These are phyloP conservation scores for Leucosticte australis DNA, from an alignment of 2,113 vertebrate genomes.

Conservation along the genomic window DNA sequence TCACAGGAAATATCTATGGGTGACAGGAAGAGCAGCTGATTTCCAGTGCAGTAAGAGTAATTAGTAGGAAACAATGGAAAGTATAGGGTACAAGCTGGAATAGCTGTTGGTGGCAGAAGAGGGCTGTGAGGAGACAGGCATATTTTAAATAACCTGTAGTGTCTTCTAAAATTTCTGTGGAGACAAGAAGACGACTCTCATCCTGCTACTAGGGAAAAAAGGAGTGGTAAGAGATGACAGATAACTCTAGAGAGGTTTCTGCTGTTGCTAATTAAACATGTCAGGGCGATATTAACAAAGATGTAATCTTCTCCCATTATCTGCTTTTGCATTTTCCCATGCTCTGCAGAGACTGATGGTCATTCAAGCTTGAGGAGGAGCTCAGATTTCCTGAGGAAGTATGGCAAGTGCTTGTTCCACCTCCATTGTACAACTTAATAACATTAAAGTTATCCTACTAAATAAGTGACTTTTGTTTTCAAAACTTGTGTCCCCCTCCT, in stretches of 20 bases:
- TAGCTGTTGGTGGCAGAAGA: neutral
- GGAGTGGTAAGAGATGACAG: neutral
- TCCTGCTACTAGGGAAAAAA: neutral
- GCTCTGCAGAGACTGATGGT: neutral
- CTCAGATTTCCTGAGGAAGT: neutral
- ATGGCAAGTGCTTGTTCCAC: neutral
- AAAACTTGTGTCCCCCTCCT: neutral
- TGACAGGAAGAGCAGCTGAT: neutral
- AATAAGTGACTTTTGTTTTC: neutral
- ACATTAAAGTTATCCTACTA: neutral
- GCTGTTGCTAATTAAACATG: neutral
- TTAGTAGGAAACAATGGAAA: neutral
- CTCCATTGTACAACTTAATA: neutral
- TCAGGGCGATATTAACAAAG: neutral
- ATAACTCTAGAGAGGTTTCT: neutral
- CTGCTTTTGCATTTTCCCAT: neutral
- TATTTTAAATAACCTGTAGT: neutral
- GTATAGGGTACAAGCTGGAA: neutral
- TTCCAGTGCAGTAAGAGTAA: neutral
- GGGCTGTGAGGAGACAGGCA: neutral
- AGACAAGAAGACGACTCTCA: neutral
- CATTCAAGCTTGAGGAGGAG: neutral
- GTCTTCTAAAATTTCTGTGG: neutral
- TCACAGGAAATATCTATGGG: neutral
- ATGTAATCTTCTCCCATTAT: neutral